These are phyloP conservation scores for Tyria jacobaeae DNA, from an alignment of 2,888 invertebrate genomes.

Conservation along the genomic window DNA sequence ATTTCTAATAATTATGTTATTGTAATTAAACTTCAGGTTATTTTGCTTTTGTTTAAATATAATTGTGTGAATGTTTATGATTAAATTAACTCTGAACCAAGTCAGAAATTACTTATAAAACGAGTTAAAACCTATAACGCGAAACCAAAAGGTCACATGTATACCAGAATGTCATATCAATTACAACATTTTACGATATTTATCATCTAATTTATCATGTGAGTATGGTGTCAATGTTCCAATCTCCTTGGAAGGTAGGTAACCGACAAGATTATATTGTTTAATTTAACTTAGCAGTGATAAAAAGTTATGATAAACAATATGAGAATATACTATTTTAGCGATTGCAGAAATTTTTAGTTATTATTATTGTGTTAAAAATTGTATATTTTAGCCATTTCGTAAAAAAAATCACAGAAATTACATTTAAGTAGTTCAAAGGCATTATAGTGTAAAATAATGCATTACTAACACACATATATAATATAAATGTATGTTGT, in stretches of 20 bases:
- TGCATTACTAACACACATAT: slow-evolving; percentile 10
- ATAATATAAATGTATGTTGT: slow-evolving; percentile 9
- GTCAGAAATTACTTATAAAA: not conserved
- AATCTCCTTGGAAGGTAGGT: slow-evolving; percentile 23
- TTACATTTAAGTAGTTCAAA: slow-evolving; percentile 14
- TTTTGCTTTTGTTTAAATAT: no score
- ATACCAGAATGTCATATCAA: not conserved
- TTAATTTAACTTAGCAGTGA: slow-evolving; percentile 35
- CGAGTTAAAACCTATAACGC: no score
- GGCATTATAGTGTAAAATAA: slow-evolving; percentile 16
- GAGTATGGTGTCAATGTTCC: slow-evolving; percentile 15
- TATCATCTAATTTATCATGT: not conserved
- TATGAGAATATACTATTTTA: slow-evolving; percentile 28
- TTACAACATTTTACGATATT: slow-evolving; percentile 3
- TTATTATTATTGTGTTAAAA: not conserved
- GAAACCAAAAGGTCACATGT: not conserved
- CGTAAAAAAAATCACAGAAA: slow-evolving; percentile 19
- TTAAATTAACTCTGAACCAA: no score
- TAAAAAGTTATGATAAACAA: slow-evolving; percentile 39
- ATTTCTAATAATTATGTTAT: no score
- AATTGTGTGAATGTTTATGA: no score
- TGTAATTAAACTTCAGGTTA: no score
- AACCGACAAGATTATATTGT: slow-evolving; percentile 37
- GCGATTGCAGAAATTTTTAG: not conserved
- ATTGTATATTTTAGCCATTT: slow-evolving; percentile 11